Evolutionary conservation across 2,888 invertebrate genomes (phyloP).

Genomic region (Melipona beecheii): DNA sequence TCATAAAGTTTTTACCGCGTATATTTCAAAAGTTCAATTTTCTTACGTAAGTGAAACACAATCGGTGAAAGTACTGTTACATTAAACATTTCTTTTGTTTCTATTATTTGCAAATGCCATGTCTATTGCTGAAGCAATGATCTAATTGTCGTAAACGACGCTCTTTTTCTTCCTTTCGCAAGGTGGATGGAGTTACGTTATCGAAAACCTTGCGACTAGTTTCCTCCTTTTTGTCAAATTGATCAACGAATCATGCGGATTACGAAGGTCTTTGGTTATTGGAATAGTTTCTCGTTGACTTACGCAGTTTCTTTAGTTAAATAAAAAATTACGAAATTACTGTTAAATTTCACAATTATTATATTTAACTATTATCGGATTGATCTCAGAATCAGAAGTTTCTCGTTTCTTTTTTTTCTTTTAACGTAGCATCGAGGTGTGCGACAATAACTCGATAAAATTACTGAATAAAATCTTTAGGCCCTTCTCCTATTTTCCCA

Average conservation of each 20-base stretch:
- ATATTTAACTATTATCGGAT: too few relatives aligned
- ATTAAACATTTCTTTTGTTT: background rate
- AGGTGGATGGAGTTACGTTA: background rate
- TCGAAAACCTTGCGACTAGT: background rate
- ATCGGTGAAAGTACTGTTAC: conserved; percentile 5
- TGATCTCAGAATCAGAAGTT: too few relatives aligned
- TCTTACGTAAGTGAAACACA: background rate
- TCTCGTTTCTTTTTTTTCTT: too few relatives aligned
- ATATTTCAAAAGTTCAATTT: background rate
- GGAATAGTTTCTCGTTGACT: background rate
- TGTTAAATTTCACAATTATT: background rate
- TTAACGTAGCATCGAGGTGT: too few relatives aligned
- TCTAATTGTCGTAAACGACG: background rate
- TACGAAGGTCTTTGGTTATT: background rate
- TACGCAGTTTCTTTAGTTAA: background rate
- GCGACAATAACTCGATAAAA: background rate
- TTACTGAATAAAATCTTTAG: background rate
- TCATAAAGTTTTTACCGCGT: background rate
- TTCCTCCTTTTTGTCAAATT: background rate
- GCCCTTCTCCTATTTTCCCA: too few relatives aligned
- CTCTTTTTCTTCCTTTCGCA: background rate
- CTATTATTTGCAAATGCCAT: background rate
- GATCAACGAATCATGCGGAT: background rate
- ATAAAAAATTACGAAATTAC: background rate
- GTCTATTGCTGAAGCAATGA: background rate